A percentile compares a stretch with the other conserved stretches of the same genome.
Evolutionary conservation across 1,140 invertebrate species (phyloP).

Genomic region (Lanistes nyassanus): DNA sequence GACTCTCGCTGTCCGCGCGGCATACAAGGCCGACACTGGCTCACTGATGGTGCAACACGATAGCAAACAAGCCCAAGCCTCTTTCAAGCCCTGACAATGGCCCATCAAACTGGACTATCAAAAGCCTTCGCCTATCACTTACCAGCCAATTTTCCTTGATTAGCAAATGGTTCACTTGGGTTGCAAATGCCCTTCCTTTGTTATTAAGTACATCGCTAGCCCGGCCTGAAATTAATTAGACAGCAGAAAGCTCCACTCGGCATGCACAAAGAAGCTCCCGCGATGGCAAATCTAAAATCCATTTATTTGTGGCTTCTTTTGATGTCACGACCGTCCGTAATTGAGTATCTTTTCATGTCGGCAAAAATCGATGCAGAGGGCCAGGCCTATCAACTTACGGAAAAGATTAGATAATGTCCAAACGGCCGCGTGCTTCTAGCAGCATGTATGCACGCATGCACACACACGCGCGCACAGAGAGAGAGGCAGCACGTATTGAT

Average conservation of each 20-base stretch:
- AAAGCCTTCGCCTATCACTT: slow-evolving; percentile 6
- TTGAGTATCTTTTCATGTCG: slow-evolving; percentile 9
- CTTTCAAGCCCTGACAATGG: neutral
- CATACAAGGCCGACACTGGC: too few species aligned
- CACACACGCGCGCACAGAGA: too few species aligned
- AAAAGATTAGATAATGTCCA: neutral
- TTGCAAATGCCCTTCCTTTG: neutral
- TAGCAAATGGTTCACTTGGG: slow-evolving; percentile 4
- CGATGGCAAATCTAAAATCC: neutral
- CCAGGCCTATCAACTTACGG: neutral
- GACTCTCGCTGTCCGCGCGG: too few species aligned
- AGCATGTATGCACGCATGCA: too few species aligned
- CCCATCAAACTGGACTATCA: neutral
- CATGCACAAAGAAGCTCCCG: slow-evolving; percentile 1
- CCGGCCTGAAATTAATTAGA: slow-evolving; percentile 6
- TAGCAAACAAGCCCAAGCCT: neutral
- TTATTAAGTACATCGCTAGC: neutral
- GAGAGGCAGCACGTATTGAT: too few species aligned
- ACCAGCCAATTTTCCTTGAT: slow-evolving; percentile 7
- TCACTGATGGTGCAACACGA: too few species aligned
- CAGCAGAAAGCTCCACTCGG: neutral
- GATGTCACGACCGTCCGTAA: neutral
- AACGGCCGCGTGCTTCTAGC: too few species aligned
- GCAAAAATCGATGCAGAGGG: neutral
- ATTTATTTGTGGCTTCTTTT: slow-evolving; percentile 8